Evolutionary conservation across 2,797 vertebrate species (phyloP).

Genomic region (Oophaga sylvatica): DNA sequence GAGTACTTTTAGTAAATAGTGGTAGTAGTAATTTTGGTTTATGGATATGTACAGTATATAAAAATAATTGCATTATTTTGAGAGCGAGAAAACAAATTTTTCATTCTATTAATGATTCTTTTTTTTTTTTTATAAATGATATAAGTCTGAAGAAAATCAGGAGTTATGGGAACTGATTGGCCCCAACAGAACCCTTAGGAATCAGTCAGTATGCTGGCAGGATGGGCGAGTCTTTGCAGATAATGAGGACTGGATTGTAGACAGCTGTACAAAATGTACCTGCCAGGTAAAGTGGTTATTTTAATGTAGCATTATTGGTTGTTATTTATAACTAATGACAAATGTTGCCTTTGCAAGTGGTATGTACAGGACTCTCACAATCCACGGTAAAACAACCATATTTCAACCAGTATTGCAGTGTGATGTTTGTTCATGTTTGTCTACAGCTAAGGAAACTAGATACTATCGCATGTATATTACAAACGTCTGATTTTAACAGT

Average conservation of each 20-base stretch:
- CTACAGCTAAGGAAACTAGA: too few species aligned
- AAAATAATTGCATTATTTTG: not conserved
- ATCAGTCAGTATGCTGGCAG: conserved; percentile 94
- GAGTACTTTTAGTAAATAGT: too few species aligned
- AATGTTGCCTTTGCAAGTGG: not conserved
- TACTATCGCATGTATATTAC: too few species aligned
- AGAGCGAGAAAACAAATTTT: not conserved
- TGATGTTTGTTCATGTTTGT: not conserved
- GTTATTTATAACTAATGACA: not conserved
- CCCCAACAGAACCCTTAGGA: conserved; percentile 84
- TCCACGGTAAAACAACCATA: not conserved
- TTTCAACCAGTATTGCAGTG: not conserved
- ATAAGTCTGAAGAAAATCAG: conserved; percentile 92
- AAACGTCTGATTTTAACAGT: too few species aligned
- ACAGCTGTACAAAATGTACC: conserved; percentile 95
- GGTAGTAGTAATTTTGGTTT: too few species aligned
- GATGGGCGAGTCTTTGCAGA: conserved; percentile 93
- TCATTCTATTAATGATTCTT: not conserved
- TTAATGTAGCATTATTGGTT: not conserved
- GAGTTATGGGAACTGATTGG: conserved; percentile 90
- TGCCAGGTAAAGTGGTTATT: conserved; percentile 84
- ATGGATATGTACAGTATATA: not conserved
- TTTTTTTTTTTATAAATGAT: conserved; percentile 18
- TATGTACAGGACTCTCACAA: not conserved
- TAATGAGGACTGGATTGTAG: conserved; percentile 95